Percentiles rank a stretch among this genome's conserved stretches.
phyloP scores from a whole-genome alignment of 2,797 vertebrate species.

The Arrhamphus sclerolepis region DNA sequence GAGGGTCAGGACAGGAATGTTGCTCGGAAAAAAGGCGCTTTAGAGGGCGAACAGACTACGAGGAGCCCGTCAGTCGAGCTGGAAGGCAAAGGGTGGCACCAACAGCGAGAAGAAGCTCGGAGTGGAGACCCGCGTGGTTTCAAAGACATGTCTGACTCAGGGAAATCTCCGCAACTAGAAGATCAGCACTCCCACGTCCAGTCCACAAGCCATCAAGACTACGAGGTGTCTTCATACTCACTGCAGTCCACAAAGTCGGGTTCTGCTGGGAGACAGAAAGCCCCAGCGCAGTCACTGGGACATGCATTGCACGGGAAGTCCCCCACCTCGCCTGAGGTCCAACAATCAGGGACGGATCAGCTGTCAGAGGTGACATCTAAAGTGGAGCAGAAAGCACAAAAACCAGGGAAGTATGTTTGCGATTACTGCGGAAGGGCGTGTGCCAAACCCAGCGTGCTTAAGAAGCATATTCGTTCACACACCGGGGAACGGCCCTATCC shows the following conservation, averaged over 20 bases:
- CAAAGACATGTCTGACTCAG: conserved; percentile 85
- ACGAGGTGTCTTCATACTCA: conserved; percentile 78
- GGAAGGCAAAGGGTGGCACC: conserved; percentile 83
- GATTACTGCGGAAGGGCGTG: conserved; percentile 98
- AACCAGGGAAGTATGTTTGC: conserved; percentile 97
- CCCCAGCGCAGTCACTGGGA: conserved; percentile 74
- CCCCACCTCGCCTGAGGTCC: conserved; percentile 83
- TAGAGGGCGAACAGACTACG: conserved; percentile 80
- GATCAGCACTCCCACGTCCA: conserved; percentile 84
- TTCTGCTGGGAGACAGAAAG: conserved; percentile 58
- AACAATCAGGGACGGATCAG: conserved; percentile 88
- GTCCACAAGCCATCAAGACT: conserved; percentile 64
- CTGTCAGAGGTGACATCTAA: conserved; percentile 85
- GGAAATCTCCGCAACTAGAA: conserved; percentile 83
- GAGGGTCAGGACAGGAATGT: conserved; percentile 87
- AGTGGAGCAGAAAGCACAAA: conserved; percentile 94
- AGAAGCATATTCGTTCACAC: conserved; percentile 98
- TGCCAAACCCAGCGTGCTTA: conserved; percentile 99
- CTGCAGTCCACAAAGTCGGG: conserved; percentile 69
- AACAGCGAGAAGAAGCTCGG: conserved; percentile 81
- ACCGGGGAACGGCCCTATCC: conserved; percentile 98
- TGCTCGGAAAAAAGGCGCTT: conserved; percentile 82
- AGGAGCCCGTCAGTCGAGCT: conserved; percentile 84
- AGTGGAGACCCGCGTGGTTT: conserved; percentile 69
- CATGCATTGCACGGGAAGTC: conserved; percentile 87